Evolutionary conservation across 2,797 vertebrate species (phyloP).

Genomic region (Staurois parvus): DNA sequence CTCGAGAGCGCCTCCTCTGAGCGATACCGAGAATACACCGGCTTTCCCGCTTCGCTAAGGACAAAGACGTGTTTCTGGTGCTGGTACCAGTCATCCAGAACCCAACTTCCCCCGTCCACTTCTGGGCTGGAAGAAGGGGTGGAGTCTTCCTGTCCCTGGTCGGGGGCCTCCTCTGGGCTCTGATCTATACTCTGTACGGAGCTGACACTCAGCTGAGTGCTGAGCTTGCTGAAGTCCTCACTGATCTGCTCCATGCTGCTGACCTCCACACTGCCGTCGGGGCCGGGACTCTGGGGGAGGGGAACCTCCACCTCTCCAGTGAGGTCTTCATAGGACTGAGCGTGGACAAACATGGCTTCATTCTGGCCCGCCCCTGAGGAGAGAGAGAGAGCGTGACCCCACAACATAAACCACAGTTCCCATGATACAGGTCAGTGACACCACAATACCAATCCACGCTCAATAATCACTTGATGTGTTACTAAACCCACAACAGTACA

Average conservation of each 20-base stretch:
- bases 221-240: constrained; percentile 82
- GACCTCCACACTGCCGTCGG: constrained; percentile 61
- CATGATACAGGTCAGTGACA: no score
- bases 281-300: constrained; percentile 58
- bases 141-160: constrained; percentile 60
- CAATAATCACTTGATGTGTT: no score
- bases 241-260: constrained; percentile 76
- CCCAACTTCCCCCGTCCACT: constrained; percentile 82
- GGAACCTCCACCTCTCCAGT: constrained; percentile 74
- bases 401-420: no score
- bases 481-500: no score
- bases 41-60: constrained; percentile 95
- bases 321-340: constrained; percentile 93
- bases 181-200: constrained; percentile 77
- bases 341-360: constrained; percentile 91
- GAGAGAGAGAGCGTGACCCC: no score
- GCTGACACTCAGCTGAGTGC: constrained; percentile 78
- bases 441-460: no score
- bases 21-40: constrained; percentile 94
- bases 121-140: constrained; percentile 70
- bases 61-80: constrained; percentile 95
- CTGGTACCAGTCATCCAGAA: constrained; percentile 86
- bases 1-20: constrained; percentile 96
- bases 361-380: constrained; percentile 88
- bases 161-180: constrained; percentile 69